Evolutionary conservation across 2,113 vertebrate genomes (phyloP).

Genomic region (Otis tarda): DNA sequence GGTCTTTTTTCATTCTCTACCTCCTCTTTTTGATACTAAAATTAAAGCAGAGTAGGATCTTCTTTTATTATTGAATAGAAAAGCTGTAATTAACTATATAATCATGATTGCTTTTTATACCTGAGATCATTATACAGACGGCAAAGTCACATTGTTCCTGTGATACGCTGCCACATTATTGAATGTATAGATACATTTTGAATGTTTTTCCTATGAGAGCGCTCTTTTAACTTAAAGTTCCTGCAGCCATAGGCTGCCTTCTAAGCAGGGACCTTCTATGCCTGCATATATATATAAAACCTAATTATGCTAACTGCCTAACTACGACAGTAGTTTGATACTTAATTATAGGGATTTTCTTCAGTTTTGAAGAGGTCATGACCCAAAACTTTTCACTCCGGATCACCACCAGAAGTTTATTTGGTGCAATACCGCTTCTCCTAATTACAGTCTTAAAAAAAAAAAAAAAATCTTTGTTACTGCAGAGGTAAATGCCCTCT

Average conservation of each 20-base stretch:
- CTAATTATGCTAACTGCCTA: background rate
- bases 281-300: background rate
- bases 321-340: background rate
- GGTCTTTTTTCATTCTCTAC: background rate
- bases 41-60: background rate
- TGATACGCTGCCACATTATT: background rate
- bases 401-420: background rate
- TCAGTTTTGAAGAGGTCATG: background rate
- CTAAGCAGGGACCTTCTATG: background rate
- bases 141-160: background rate
- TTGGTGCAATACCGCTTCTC: background rate
- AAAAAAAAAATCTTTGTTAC: background rate
- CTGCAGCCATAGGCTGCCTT: background rate
- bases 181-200: background rate
- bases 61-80: background rate
- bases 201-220: background rate
- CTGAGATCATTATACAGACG: background rate
- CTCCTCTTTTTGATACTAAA: background rate
- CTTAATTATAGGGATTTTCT: background rate
- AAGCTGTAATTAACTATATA: conserved; percentile 39
- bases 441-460: background rate
- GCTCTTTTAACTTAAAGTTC: background rate
- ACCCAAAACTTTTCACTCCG: background rate
- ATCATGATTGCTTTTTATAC: conserved; percentile 22
- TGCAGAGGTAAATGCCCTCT: background rate